Percentiles rank a stretch among this genome's conserved stretches.
Conservation (phyloP, 2,113 vertebrate species). For the Aptenodytes patagonicus region DNA sequence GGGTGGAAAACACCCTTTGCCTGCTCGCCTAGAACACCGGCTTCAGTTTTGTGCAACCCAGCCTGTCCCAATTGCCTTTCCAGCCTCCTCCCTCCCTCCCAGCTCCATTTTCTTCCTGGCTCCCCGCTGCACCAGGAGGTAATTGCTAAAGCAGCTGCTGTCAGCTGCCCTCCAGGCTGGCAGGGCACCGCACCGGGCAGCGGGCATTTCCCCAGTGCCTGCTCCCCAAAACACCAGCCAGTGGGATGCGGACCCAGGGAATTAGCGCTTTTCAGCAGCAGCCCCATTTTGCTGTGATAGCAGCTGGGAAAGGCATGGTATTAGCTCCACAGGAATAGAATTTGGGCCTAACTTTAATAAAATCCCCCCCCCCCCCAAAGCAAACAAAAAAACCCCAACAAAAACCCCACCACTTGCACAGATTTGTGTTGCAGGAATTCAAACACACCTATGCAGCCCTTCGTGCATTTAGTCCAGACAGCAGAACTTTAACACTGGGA, state of each 20-base stretch:
- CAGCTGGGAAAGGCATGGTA: not conserved
- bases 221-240: not conserved
- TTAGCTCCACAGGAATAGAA: not conserved
- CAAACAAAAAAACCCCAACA: not conserved
- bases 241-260: accelerated
- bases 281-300: not conserved
- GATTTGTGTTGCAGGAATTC: not conserved
- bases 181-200: accelerated
- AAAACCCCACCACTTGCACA: not conserved
- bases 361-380: not conserved
- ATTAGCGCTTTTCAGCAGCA: accelerated
- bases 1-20: constrained; percentile 34
- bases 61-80: not conserved
- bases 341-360: not conserved
- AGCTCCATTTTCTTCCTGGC: not conserved
- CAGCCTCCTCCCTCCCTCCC: not conserved
- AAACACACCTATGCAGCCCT: not conserved
- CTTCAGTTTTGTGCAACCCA: not conserved
- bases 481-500: not conserved
- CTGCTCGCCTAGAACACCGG: not conserved
- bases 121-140: not conserved
- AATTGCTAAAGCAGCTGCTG: not conserved
- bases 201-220: not conserved
- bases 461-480: accelerated
- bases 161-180: not conserved